Base-by-base conservation (phyloP, 2,113 vertebrate genomes). In the Petromus typicus region DNA sequence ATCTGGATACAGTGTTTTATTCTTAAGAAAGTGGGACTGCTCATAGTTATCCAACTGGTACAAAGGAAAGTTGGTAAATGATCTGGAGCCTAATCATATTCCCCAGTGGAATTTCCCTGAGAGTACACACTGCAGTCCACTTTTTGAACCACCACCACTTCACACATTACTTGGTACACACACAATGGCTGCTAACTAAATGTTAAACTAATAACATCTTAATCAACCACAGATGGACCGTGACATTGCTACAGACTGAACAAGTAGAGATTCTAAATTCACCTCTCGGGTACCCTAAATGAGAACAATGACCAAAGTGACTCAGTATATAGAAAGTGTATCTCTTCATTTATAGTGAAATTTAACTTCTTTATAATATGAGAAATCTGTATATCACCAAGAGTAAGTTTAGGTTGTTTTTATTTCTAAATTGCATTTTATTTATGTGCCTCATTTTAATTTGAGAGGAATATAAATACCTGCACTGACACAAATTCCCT, bases 221-320 rank as follows among this genome's bases (percentile, higher is more conserved):
- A 25, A 63, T 86, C 79, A 93, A 75, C 14, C 40, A 51, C 81
- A 82, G 27, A 54, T 79, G 30, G 14, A 87, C 93, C 86, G 66
- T n/a, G 69, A 80, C 7, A 69, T 86, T 85, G 23, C 57, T 61
- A 40, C 13, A 18, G 59, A 66, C 23, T 76, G 40, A 93, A 91
- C 67, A 92, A 63, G n/a, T 11, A 93, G 17, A 73, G 8, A 84
- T 75, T 71, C 59, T 86, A 86, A 75, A 92, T 90, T 92, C 78
- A 87, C 48, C 25, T 92, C 57, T 20, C 23, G 64, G 18, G 37
- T 48, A 17, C 16, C 76, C 48, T 43, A 95, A 93, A 88, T 20
- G 25, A 27, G 75, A 86, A 80, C 9, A 82, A 40, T 14, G 3
- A 32, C n/a, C 22, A 84, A 14, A 27, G 32, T 9, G 32, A 56